Evolutionary conservation across 2,888 invertebrate genomes (phyloP).

Genomic region (Aleiodes testaceus): DNA sequence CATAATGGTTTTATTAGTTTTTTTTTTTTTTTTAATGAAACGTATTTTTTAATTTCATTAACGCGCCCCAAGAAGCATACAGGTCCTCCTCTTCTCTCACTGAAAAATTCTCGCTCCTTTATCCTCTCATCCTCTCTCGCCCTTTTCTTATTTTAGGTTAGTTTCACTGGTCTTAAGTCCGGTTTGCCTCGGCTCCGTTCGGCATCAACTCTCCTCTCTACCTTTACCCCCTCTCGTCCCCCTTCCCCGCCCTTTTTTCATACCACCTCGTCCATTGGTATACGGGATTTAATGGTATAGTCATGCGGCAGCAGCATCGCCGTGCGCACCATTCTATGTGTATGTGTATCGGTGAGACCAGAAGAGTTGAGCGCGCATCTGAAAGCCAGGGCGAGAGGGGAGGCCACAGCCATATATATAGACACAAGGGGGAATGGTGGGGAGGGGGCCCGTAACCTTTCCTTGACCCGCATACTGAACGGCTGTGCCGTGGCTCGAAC

Average conservation of each 20-base stretch:
- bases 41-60: too few species aligned
- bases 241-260: conserved; percentile 2
- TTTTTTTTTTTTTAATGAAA: too few species aligned
- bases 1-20: too few species aligned
- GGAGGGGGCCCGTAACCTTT: conserved; percentile 75
- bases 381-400: conserved; percentile 18
- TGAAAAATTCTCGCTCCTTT: not conserved
- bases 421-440: conserved; percentile 38
- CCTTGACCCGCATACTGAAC: conserved; percentile 80
- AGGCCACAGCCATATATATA: conserved; percentile 42
- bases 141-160: conserved; percentile 14
- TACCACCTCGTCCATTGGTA: conserved; percentile 37
- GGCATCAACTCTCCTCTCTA: conserved; percentile 29
- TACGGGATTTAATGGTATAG: conserved; percentile 65
- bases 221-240: conserved; percentile 31
- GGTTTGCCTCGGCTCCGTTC: conserved; percentile 37
- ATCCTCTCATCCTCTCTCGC: conserved; percentile 2
- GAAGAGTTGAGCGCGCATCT: conserved; percentile 11
- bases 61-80: too few species aligned
- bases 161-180: conserved; percentile 27
- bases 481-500: conserved; percentile 78
- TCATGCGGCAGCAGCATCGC: conserved; percentile 45
- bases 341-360: conserved; percentile 25
- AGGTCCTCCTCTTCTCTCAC: conserved; percentile 8
- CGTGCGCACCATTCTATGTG: conserved; percentile 38